Conservation (phyloP, 2,888 invertebrate species). For the Plebejus melissa region DNA sequence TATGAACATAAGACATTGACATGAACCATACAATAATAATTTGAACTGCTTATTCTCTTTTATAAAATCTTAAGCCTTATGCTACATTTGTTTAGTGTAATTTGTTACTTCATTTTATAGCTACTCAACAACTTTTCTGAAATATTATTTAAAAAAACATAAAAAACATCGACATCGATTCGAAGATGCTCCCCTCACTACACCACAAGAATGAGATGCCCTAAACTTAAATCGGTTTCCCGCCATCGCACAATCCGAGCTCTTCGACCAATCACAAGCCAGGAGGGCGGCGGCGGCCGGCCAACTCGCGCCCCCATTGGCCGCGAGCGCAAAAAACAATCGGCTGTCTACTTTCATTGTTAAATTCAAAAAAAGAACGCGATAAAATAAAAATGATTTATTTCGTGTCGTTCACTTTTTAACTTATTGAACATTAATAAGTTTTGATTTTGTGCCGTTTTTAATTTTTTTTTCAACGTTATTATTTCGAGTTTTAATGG, state of each 20-base stretch:
- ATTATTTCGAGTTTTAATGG: slow-evolving; percentile 39
- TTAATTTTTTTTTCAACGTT: slow-evolving; percentile 51
- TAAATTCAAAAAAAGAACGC: slow-evolving; percentile 77
- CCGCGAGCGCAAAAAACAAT: slow-evolving; percentile 72
- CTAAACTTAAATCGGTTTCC: slow-evolving; percentile 65
- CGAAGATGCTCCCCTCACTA: slow-evolving; percentile 41
- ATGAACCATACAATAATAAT: too few species aligned
- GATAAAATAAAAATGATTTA: slow-evolving; percentile 77
- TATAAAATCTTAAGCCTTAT: too few species aligned
- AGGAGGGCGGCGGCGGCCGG: slow-evolving; percentile 63
- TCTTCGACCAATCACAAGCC: slow-evolving; percentile 58
- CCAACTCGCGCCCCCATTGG: slow-evolving; percentile 57
- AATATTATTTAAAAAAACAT: background rate
- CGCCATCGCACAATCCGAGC: slow-evolving; percentile 73
- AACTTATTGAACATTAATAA: slow-evolving; percentile 77
- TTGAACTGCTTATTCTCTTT: too few species aligned
- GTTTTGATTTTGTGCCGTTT: slow-evolving; percentile 68
- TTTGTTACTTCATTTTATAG: too few species aligned
- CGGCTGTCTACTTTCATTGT: slow-evolving; percentile 74
- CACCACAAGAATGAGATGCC: slow-evolving; percentile 73
- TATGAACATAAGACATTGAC: too few species aligned
- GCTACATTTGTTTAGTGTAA: too few species aligned
- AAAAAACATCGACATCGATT: slow-evolving; percentile 8
- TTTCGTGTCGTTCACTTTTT: slow-evolving; percentile 66
- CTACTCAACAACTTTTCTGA: background rate